Evolutionary conservation across 2,113 vertebrate species (phyloP).

Genomic region (Syrmaticus mikado): DNA sequence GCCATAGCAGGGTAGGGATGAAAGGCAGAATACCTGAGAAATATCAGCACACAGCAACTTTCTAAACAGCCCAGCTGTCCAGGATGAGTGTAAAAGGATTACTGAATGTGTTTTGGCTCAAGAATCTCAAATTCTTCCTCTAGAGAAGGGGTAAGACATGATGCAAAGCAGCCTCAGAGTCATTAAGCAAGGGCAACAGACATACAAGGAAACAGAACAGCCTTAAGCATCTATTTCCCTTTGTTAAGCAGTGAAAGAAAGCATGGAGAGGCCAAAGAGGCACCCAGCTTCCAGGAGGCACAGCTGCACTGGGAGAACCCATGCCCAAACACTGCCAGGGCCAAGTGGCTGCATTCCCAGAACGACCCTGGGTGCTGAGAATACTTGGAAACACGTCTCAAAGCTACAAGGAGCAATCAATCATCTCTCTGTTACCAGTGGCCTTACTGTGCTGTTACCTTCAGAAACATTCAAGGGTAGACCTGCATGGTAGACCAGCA

Average conservation of each 20-base stretch:
- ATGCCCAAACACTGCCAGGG: background rate
- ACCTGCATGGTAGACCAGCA: background rate
- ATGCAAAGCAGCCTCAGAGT: background rate
- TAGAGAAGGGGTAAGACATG: background rate
- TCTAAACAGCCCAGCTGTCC: background rate
- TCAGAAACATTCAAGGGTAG: background rate
- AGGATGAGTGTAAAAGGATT: background rate
- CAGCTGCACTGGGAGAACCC: background rate
- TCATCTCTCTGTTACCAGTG: rapidly evolving
- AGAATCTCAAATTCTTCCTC: background rate
- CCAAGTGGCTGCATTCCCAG: background rate
- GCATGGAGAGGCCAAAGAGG: background rate
- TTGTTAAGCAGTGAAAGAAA: background rate
- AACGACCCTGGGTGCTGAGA: background rate
- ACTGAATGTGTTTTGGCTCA: background rate
- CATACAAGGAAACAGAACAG: background rate
- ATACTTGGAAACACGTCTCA: background rate
- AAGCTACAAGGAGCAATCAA: background rate
- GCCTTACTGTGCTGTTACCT: background rate
- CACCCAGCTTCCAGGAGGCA: background rate
- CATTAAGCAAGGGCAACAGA: background rate
- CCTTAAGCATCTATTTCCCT: background rate
- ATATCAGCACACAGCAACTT: background rate
- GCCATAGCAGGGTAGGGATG: background rate
- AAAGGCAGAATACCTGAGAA: background rate